Percentiles rank a stretch among this genome's conserved stretches.
Conservation (phyloP, 2,797 vertebrate species). For the Anguilla megastoma region DNA sequence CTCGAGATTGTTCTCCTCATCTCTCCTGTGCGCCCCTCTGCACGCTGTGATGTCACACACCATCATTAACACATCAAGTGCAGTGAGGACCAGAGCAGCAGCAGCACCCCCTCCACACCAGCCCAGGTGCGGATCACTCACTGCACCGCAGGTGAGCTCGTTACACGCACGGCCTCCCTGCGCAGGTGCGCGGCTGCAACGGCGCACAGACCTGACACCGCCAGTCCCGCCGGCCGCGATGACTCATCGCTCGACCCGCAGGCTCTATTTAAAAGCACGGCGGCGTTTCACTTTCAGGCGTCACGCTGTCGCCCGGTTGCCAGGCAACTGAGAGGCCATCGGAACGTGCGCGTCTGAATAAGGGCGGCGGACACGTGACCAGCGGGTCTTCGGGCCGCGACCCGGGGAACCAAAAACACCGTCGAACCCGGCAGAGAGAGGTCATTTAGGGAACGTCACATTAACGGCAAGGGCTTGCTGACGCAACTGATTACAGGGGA, state of each 20-base stretch:
- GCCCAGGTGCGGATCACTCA: background rate
- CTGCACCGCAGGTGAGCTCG: no score
- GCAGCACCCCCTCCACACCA: background rate
- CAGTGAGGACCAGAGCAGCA: background rate
- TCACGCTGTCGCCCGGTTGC: conserved; percentile 64
- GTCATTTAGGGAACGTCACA: background rate
- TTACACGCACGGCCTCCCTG: no score
- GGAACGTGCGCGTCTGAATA: conserved; percentile 65
- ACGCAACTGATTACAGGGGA: background rate
- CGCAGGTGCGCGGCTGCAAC: background rate
- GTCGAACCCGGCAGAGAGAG: background rate
- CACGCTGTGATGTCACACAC: background rate
- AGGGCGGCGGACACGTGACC: conserved; percentile 44
- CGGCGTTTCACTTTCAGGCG: conserved; percentile 58
- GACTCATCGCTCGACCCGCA: background rate
- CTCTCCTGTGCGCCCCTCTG: background rate
- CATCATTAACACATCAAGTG: background rate
- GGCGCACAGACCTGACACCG: background rate
- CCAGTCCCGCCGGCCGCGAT: background rate
- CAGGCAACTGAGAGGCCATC: conserved; percentile 70
- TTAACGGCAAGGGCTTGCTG: background rate
- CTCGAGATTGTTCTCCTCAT: no score
- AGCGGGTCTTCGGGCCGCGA: background rate
- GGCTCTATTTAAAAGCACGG: conserved; percentile 40
- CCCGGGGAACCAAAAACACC: background rate